A percentile compares a stretch with the other conserved stretches of the same genome.
Evolutionary conservation across 2,113 vertebrate species (phyloP).

Genomic region (Mus pahari): DNA sequence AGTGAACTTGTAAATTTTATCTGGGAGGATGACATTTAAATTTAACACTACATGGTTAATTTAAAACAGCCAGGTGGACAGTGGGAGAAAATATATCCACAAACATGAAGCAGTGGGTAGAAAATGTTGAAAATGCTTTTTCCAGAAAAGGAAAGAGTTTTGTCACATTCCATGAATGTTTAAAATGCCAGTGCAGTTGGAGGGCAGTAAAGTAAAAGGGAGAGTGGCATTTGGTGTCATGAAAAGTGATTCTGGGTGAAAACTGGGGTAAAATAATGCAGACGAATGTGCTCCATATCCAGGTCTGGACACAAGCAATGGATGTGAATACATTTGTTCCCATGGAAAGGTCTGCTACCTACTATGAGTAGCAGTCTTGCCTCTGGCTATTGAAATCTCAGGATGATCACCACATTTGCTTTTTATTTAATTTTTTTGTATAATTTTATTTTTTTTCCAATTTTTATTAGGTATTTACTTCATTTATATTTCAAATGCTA

Average conservation of each 20-base stretch:
- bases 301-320: background rate
- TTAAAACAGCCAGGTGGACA: slow-evolving; percentile 61
- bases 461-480: too few species aligned
- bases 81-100: slow-evolving; percentile 56
- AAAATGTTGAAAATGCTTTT: slow-evolving; percentile 2
- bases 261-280: background rate
- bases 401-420: slow-evolving; percentile 24
- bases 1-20: background rate
- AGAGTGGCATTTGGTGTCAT: background rate
- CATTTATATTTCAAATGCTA: too few species aligned
- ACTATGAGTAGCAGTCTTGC: background rate
- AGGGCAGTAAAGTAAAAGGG: background rate
- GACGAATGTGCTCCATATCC: background rate
- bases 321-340: background rate
- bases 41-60: slow-evolving; percentile 26
- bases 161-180: slow-evolving; percentile 24
- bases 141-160: slow-evolving; percentile 43
- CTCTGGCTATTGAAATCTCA: slow-evolving; percentile 3
- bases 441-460: too few species aligned
- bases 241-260: background rate
- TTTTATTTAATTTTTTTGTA: too few species aligned
- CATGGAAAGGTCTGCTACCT: background rate
- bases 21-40: slow-evolving; percentile 29
- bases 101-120: slow-evolving; percentile 48
- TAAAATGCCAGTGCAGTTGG: slow-evolving; percentile 35